A percentile compares a stretch with the other conserved stretches of the same genome.
Conservation (phyloP, 2,888 invertebrate species). For the Trachelus tabidus region DNA sequence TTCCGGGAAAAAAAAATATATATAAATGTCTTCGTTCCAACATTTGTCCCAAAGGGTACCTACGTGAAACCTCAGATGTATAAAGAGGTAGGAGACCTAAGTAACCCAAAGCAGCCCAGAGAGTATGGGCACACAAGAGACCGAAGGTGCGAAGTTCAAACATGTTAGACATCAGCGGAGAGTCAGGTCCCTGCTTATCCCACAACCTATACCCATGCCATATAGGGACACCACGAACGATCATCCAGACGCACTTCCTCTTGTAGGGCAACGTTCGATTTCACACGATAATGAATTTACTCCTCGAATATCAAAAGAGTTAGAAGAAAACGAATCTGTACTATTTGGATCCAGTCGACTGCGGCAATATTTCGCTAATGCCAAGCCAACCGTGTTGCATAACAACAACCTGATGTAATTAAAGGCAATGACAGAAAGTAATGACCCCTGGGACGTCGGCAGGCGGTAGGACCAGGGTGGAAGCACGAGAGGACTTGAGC, state of each 20-base stretch:
- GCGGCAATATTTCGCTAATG: not conserved
- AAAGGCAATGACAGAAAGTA: slow-evolving; percentile 48
- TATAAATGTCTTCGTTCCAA: slow-evolving; percentile 11
- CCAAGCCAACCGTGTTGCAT: slow-evolving; percentile 37
- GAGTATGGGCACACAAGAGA: not conserved
- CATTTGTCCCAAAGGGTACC: not conserved
- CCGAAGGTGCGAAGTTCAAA: slow-evolving; percentile 5
- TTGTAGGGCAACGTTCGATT: not conserved
- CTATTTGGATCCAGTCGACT: not conserved
- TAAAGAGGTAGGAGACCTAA: not conserved
- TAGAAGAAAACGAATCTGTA: not conserved
- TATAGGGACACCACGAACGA: not conserved
- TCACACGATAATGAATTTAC: not conserved
- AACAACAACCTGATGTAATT: slow-evolving; percentile 48
- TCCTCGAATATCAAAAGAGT: not conserved
- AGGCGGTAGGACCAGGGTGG: not conserved
- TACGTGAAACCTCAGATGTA: not conserved
- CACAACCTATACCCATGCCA: not conserved
- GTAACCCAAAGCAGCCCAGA: not conserved
- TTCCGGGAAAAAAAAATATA: slow-evolving; percentile 14
- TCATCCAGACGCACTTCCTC: not conserved
- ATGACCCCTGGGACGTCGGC: slow-evolving; percentile 27
- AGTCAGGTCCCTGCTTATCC: not conserved
- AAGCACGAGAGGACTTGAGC: slow-evolving; percentile 13
- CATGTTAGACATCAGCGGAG: not conserved